Evolutionary conservation across 1,140 invertebrate genomes (phyloP), one percentile per base, ranked within the genome.

Genomic region (Drosophila lowei): DNA sequence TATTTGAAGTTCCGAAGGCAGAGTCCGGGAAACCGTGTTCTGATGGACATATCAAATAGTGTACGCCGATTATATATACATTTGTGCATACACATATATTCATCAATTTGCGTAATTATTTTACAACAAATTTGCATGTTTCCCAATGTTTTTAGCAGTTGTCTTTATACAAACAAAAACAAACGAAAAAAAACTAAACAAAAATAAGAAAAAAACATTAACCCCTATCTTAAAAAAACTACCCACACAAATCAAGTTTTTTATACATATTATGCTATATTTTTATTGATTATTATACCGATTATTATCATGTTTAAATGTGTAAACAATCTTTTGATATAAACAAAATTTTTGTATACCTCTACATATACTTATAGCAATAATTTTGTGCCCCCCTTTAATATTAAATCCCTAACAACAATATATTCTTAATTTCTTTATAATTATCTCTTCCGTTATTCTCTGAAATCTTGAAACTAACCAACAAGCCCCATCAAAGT

Each of bases 111-210:
- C 74, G 77, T 89, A 72, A 85, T 74, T 79, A 74, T 75, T 86
- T 88, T 77, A 80, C 64, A 70, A 71, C 25, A 73, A 72, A 80
- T 63, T 75, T 91, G 90, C 90, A 91, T 91, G 90, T 91, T 91
- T 91, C 90, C 90, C 90, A 90, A 90, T 90, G 90, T 91, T 90
- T 90, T 90, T 89, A 80, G 77, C 81, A 81, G 77, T 85, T 89
- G 62, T 80, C 68, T 70, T 62, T 74, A 60, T 56, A 77, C 52
- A 44, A 72, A 54, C 62, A 76, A 46, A 56, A 57, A 15, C 38
- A 41, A 64, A 15, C 46, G 47, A 53, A 74, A 65, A 57, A 57
- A 71, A 71, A 44, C 28, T 71, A 60, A 61, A 61, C 38, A 49
- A 65, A 49, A 65, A 41, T 41, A 60, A 71, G 72, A 63, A 79